phyloP scores from a whole-genome alignment of 2,797 vertebrate species.

The Amniataba percoides region DNA sequence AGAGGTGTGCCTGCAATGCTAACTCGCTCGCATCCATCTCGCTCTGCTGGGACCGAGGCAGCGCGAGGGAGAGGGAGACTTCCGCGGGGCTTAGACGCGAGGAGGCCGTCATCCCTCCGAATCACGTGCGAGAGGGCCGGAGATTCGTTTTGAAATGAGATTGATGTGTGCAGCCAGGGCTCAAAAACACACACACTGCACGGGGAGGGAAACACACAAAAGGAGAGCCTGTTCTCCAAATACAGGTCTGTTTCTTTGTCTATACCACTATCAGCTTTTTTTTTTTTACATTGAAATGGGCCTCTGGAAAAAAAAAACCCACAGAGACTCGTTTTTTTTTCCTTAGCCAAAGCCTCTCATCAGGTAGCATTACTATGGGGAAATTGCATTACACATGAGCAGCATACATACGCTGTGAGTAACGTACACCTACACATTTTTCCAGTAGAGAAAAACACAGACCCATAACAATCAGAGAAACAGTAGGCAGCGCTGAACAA shows the following conservation, averaged over 20 bases:
- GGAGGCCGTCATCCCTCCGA: constrained; percentile 39
- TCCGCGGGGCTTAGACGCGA: constrained; percentile 43
- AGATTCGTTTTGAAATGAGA: constrained; percentile 45
- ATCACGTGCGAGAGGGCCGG: constrained; percentile 15
- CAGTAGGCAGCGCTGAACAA: constrained; percentile 26
- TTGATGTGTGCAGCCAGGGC: constrained; percentile 22
- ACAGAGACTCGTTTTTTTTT: constrained; percentile 24
- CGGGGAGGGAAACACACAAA: constrained; percentile 21
- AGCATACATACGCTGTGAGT: constrained; percentile 43
- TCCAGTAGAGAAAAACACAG: constrained; percentile 35
- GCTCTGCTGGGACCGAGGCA: constrained; percentile 55
- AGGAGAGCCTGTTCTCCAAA: constrained; percentile 35
- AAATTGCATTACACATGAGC: constrained; percentile 60
- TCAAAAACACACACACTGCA: constrained; percentile 18
- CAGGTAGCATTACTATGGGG: constrained; percentile 64
- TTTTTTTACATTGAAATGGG: constrained; percentile 30
- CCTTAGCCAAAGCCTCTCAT: constrained; percentile 37
- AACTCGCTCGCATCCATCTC: constrained; percentile 72
- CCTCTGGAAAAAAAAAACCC: constrained; percentile 35
- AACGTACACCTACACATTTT: constrained; percentile 50
- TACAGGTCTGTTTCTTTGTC: constrained; percentile 29
- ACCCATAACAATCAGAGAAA: constrained; percentile 48
- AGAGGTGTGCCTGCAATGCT: constrained; percentile 82
- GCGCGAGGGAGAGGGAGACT: constrained; percentile 35
- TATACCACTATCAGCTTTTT: constrained; percentile 23